Evolutionary conservation across 2,113 vertebrate species (phyloP), one percentile per base, ranked within the genome.

Genomic region (Centropus bengalensis): DNA sequence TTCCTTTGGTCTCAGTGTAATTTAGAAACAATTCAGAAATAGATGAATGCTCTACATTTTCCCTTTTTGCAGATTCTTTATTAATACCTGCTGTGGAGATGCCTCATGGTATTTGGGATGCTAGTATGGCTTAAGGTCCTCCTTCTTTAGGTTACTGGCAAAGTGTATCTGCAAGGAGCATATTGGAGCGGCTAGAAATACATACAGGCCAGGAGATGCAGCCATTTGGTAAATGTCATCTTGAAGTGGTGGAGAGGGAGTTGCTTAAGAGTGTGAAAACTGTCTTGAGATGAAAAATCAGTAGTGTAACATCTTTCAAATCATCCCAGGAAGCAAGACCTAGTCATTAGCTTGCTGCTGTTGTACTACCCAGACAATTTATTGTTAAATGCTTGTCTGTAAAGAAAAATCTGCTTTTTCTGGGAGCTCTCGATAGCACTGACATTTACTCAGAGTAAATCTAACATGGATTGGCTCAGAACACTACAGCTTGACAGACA

Each of bases 381-480:
- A 97, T 97, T 97, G 95, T 97, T 96, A 97, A 97, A 91, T 88
- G 93, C 95, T 97, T 97, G 96, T 96, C 97, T 97, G 95, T 86
- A 76, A 91, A 96, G 95, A 94, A 98, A 91, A 97, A 94, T 89
- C 87, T 96, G 92, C 94, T 95, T 97, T 97, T 97, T 82, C 94
- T 96, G 91, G 68, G 76, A 95, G 96, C 94, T 97, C 94, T 97
- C 96, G 79, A 88, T 97, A 97, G 95, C 90, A 92, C 78, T 98
- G 98, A 97, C 97, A 98, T 98, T 98, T 98, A 97, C 98, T 97
- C 95, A 97, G 93, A 98, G 96, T 96, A 98, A 98, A 98, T 97
- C 79, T 97, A 97, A 95, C 93, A 91, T 19, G 94, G 90, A 97
- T 97, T 96, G 97, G 95, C 92, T 98, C 84, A 94, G 96, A 88